These are phyloP conservation scores for Nephrotoma flavescens DNA, from an alignment of 2,888 invertebrate species.

Conservation along the genomic window DNA sequence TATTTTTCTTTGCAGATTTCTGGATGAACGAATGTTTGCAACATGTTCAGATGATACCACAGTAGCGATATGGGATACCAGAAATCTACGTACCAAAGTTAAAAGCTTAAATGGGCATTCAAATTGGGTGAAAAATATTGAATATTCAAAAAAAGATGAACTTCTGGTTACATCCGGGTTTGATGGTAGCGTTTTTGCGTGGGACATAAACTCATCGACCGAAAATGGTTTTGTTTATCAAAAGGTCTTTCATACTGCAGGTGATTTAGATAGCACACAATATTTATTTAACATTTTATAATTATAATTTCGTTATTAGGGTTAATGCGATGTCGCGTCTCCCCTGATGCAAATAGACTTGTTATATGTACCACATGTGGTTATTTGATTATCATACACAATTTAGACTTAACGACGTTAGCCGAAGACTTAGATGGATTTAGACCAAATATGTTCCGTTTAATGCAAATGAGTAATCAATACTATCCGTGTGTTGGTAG, in stretches of 20 bases:
- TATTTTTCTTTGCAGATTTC: constrained; percentile 45
- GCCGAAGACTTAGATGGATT: constrained; percentile 70
- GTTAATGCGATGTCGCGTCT: constrained; percentile 64
- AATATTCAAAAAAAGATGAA: constrained; percentile 72
- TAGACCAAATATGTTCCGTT: constrained; percentile 73
- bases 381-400: constrained; percentile 76
- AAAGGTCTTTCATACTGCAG: constrained; percentile 73
- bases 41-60: constrained; percentile 91
- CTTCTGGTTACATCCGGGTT: constrained; percentile 81
- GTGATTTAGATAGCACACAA: constrained; percentile 21
- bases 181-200: constrained; percentile 84
- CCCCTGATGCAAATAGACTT: constrained; percentile 75
- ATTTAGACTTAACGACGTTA: constrained; percentile 67
- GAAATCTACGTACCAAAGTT: constrained; percentile 63
- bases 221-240: constrained; percentile 63
- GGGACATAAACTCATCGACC: constrained; percentile 82
- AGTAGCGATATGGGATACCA: constrained; percentile 85
- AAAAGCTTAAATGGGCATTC: constrained; percentile 72
- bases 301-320: constrained; percentile 23
- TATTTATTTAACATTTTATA: background rate
- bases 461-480: constrained; percentile 78
- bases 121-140: constrained; percentile 95
- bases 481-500: constrained; percentile 64
- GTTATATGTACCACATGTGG: constrained; percentile 84
- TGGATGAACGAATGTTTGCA: constrained; percentile 75